Evolutionary conservation across 2,888 invertebrate genomes (phyloP).

Genomic region (Dione vanillae): DNA sequence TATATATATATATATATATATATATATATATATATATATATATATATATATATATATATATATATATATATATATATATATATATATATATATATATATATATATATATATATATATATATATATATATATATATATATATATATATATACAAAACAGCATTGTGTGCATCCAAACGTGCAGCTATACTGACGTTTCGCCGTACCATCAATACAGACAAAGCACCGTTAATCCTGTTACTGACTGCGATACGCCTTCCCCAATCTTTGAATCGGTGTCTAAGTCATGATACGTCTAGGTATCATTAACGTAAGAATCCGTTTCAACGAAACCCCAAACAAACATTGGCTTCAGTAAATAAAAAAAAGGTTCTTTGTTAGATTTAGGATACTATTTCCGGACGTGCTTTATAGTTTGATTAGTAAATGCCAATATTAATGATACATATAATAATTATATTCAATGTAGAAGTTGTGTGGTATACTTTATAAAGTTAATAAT

Average conservation of each 20-base stretch:
- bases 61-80: too few species aligned
- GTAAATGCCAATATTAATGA: neutral
- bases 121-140: too few species aligned
- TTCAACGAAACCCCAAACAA: neutral
- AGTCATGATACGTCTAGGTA: neutral
- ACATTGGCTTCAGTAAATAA: conserved; percentile 2
- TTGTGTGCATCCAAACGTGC: too few species aligned
- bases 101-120: too few species aligned
- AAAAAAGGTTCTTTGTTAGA: conserved; percentile 1
- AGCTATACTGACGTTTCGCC: neutral
- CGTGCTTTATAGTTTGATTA: neutral
- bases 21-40: too few species aligned
- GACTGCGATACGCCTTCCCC: neutral
- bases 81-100: too few species aligned
- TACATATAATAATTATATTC: too few species aligned
- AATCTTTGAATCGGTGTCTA: too few species aligned
- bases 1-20: too few species aligned
- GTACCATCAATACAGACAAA: neutral
- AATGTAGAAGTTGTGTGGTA: too few species aligned
- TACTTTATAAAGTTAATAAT: too few species aligned
- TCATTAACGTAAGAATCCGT: conserved; percentile 1
- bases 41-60: too few species aligned
- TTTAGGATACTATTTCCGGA: conserved; percentile 4
- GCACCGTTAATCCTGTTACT: neutral
- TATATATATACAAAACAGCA: neutral